Conservation (phyloP, 2,797 vertebrate genomes). For the Margarornis squamiger region DNA sequence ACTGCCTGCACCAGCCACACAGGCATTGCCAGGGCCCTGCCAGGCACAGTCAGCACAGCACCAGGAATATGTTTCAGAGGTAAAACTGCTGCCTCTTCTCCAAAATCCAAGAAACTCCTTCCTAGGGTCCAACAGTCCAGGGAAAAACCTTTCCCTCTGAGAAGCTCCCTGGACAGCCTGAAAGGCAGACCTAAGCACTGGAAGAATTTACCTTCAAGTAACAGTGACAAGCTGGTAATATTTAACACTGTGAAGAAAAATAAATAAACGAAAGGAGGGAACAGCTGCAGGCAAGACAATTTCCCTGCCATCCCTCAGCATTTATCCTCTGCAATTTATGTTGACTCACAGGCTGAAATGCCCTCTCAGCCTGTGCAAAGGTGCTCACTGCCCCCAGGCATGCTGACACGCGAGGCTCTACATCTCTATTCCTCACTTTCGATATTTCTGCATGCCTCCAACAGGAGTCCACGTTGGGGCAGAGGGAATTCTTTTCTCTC, state of each 20-base stretch:
- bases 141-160: background rate
- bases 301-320: conserved; percentile 32
- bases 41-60: background rate
- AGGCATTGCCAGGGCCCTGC: background rate
- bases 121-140: background rate
- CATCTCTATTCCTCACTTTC: background rate
- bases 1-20: background rate
- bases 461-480: background rate
- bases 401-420: background rate
- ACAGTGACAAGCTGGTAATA: conserved; percentile 21
- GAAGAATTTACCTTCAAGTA: background rate
- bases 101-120: background rate
- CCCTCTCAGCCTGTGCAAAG: conserved; percentile 19
- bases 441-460: background rate
- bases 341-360: background rate
- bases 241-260: conserved; percentile 26
- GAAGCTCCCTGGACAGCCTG: background rate
- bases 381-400: conserved; percentile 27
- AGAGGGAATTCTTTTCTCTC: background rate
- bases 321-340: conserved; percentile 31
- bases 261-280: conserved; percentile 38
- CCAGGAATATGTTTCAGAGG: background rate
- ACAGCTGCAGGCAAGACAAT: conserved; percentile 29
- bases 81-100: background rate
- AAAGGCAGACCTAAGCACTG: background rate